phyloP scores from a whole-genome alignment of 2,113 vertebrate genomes.

The Geococcyx californianus region DNA sequence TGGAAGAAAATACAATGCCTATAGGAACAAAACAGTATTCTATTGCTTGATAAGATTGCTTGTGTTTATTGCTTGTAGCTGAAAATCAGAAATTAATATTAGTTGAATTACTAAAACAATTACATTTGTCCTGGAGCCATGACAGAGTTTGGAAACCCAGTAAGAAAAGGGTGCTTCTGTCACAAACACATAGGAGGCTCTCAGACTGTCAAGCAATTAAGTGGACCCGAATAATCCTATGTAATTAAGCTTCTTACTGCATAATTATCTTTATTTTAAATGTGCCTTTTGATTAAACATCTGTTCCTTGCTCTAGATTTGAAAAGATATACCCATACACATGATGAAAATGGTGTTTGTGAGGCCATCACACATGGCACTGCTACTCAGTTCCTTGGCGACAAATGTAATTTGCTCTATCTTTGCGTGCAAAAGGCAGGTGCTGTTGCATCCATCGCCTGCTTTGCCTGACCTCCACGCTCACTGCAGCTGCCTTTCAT shows the following conservation, averaged over 20 bases:
- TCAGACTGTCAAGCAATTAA: constrained; percentile 80
- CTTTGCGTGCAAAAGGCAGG: constrained; percentile 74
- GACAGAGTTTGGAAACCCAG: constrained; percentile 63
- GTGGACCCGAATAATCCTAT: constrained; percentile 82
- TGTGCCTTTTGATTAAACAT: constrained; percentile 85
- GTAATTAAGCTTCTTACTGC: constrained; percentile 82
- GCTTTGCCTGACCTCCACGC: constrained; percentile 47
- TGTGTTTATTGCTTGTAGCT: constrained; percentile 48
- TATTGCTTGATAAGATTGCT: constrained; percentile 47
- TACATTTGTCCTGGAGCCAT: constrained; percentile 59
- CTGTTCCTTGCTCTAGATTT: constrained; percentile 81
- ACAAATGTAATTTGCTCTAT: constrained; percentile 75
- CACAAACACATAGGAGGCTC: constrained; percentile 71
- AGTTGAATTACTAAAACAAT: constrained; percentile 56
- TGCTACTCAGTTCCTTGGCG: constrained; percentile 64
- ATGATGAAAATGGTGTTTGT: constrained; percentile 60
- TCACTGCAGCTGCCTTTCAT: constrained; percentile 67
- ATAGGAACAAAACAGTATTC: constrained; percentile 30
- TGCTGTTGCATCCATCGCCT: constrained; percentile 42
- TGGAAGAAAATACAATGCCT: constrained; percentile 4
- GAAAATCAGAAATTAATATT: constrained; percentile 67
- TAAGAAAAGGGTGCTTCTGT: constrained; percentile 54
- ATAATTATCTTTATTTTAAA: constrained; percentile 86
- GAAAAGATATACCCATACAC: constrained; percentile 72
- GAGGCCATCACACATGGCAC: constrained; percentile 59